Evolutionary conservation across 2,797 vertebrate genomes (phyloP).

Genomic region (Naso thynnoides): DNA sequence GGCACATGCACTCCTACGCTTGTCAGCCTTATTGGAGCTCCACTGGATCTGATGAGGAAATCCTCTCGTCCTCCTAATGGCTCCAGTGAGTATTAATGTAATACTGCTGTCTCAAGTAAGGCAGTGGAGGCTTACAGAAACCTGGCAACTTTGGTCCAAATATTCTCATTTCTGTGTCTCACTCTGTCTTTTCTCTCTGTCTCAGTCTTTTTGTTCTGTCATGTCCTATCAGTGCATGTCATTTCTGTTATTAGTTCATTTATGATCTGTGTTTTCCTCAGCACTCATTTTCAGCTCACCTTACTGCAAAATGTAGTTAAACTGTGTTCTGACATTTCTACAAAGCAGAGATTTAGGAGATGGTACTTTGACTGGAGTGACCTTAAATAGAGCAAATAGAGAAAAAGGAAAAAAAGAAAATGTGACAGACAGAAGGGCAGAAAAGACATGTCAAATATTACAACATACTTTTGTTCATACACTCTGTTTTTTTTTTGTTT

Average conservation of each 20-base stretch:
- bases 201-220: slow-evolving; percentile 35
- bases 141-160: slow-evolving; percentile 15
- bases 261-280: background rate
- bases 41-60: slow-evolving; percentile 54
- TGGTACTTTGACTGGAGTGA: slow-evolving; percentile 4
- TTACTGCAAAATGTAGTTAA: slow-evolving; percentile 30
- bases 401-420: background rate
- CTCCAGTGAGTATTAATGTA: slow-evolving; percentile 59
- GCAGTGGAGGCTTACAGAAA: slow-evolving; percentile 37
- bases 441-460: background rate
- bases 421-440: slow-evolving; percentile 6
- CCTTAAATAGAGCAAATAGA: background rate
- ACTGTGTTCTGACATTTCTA: slow-evolving; percentile 38
- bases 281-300: slow-evolving; percentile 40
- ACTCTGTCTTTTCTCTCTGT: slow-evolving; percentile 4
- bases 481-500: background rate
- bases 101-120: slow-evolving; percentile 41
- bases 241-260: slow-evolving; percentile 16
- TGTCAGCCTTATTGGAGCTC: slow-evolving; percentile 42
- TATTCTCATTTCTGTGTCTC: slow-evolving; percentile 19
- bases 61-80: slow-evolving; percentile 56
- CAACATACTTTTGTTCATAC: background rate
- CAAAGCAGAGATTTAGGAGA: slow-evolving; percentile 46
- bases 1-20: slow-evolving; percentile 18
- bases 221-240: slow-evolving; percentile 5